Percentiles rank a stretch among this genome's conserved stretches.
Conservation (phyloP, 2,797 vertebrate genomes). For the Neopelma chrysocephalum region DNA sequence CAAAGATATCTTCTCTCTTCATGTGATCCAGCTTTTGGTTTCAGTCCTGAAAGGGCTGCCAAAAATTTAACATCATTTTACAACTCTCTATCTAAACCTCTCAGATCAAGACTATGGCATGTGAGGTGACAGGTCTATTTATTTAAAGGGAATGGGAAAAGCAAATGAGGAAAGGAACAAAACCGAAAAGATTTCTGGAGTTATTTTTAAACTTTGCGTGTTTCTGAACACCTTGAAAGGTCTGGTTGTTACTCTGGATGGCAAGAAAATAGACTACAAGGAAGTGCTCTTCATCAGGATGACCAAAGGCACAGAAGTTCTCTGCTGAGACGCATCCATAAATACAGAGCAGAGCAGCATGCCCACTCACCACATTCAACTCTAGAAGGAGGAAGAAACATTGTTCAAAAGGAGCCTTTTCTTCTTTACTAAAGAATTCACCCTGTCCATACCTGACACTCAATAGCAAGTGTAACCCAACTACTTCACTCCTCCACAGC, state of each 20-base stretch:
- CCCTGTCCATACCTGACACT: neutral
- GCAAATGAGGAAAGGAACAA: neutral
- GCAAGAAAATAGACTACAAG: neutral
- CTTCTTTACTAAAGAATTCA: neutral
- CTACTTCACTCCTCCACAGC: neutral
- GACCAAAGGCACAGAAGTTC: neutral
- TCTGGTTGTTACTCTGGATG: neutral
- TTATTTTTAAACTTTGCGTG: neutral
- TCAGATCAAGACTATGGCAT: neutral
- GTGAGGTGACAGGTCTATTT: neutral
- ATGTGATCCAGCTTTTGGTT: neutral
- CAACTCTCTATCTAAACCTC: neutral
- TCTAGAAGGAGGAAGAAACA: neutral
- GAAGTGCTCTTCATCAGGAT: neutral
- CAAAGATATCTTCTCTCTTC: neutral
- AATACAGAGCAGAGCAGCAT: neutral
- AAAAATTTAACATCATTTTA: neutral
- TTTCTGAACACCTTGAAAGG: neutral
- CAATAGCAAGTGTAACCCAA: accelerated
- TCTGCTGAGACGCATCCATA: neutral
- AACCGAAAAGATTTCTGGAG: neutral
- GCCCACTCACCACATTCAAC: accelerated
- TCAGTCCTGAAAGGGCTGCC: neutral
- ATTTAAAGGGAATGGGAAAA: neutral
- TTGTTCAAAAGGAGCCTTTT: neutral